Base-by-base conservation (phyloP, 2,888 invertebrate genomes). In the Aelia acuminata region DNA sequence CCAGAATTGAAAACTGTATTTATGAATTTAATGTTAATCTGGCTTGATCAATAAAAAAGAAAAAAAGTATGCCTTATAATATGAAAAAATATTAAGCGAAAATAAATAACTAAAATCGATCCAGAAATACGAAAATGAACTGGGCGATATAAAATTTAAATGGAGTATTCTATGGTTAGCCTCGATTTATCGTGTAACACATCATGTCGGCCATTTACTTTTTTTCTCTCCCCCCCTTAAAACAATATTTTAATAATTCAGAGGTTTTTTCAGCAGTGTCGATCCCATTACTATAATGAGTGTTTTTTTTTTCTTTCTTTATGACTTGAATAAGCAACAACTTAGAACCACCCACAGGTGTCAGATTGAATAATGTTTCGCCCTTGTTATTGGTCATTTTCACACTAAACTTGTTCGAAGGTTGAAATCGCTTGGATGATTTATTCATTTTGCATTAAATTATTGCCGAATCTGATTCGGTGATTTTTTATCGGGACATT, bases 161-260 rank as follows among this genome's bases (percentile, higher is more conserved):
- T 70, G 18, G 2, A 70, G 20, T 57, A 63, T 31, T 63, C 18
- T 18, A 70, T 20, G 18, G 31, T 4, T 13, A 13, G 18, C 26
- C 26, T 35, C 63, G 35, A 70, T 35, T 20, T 35, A 18, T 35
- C 35, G 35, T 35, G 63, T 70, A 70, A 35, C 63, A 18, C 18
- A 18, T 70, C 35, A 20, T 70, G 63, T 70, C n/a, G 5, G 18
- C 63, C 63, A 31, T 63, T 70, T 31, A 70, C 35, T 57, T 70
- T 70, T 70, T 70, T 35, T 31, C 35, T 35, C 15, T 3, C 18
- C 31, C 35, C 13, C 11, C 26, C 18, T 18, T 18, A 7, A 70
- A 70, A 20, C 63, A 70, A 35, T 70, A 70, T 70, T 70, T 70
- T 70, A 70, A 70, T 70, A 70, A 70, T 70, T 70, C 63, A 70